phyloP scores from a whole-genome alignment of 53 echinoderm and acorn worm genomes.

The Crossaster papposus region DNA sequence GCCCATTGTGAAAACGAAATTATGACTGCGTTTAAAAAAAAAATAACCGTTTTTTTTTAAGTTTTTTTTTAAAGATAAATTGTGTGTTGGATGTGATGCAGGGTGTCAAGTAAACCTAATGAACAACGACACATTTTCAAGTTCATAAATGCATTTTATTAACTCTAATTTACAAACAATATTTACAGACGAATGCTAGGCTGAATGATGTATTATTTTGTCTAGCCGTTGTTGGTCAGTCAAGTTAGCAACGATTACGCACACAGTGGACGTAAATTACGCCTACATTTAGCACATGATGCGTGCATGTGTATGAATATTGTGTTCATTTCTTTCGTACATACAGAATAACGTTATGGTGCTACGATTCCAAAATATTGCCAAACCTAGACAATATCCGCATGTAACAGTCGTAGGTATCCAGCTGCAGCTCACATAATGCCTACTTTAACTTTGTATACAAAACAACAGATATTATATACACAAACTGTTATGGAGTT shows the following conservation, averaged over 20 bases:
- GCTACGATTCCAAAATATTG: background rate
- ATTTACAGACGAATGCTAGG: background rate
- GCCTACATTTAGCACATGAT: too few species aligned
- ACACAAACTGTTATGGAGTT: background rate
- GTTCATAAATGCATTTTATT: slow-evolving; percentile 11
- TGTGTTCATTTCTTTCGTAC: background rate
- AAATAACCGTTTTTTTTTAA: too few species aligned
- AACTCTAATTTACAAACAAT: slow-evolving; percentile 31
- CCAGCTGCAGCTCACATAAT: background rate
- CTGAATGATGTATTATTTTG: too few species aligned
- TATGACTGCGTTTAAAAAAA: background rate
- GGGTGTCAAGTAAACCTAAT: too few species aligned
- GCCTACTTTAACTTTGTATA: background rate
- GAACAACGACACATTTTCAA: background rate
- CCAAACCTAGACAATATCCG: background rate
- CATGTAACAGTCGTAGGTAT: background rate
- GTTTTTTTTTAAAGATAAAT: too few species aligned
- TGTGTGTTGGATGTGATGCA: too few species aligned
- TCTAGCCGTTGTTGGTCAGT: too few species aligned
- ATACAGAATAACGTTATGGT: background rate
- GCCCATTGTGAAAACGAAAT: background rate
- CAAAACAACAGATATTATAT: background rate
- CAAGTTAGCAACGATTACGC: too few species aligned
- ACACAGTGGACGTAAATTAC: too few species aligned
- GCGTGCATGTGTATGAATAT: background rate